Evolutionary conservation across 2,113 vertebrate genomes (phyloP), one percentile per base, ranked within the genome.

Genomic region (Limnothrissa miodon): DNA sequence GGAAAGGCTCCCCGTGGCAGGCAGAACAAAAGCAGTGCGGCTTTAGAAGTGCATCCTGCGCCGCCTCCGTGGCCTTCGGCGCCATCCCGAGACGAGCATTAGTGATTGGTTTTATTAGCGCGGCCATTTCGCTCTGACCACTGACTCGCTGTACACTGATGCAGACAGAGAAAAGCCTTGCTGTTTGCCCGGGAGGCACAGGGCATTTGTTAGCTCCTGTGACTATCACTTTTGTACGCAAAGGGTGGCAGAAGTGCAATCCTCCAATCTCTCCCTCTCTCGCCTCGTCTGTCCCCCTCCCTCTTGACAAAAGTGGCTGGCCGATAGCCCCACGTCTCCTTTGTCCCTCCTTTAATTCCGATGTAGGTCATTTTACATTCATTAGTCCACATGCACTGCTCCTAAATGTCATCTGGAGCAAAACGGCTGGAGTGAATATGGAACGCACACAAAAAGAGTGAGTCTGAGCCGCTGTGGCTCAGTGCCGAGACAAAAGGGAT

Each of bases 401-500:
- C 90, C 93, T 94, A 95, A 95, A 95, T 96, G 95, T 93, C 91
- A 91, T 95, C 95, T 96, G 93, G 90, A 95, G 94, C n/a, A 85
- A 44, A 80, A 81, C 44, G 79, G 74, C 70, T 39, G 39, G 62
- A 42, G 19, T 78, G 85, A 36, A 39, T 78, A 78, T 78, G 39
- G 66, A 33, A 74, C 66, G 15, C 44, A 82, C 36, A 62, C 23
- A 42, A 42, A 44, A 46, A 84, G 82, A 86, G 82, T 81, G 86
- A 88, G 93, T 82, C 84, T 90, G 90, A 90, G 92, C 94, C 92
- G 94, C 94, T 91, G 86, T 93, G 94, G 92, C 93, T 95, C 95
- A 95, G 95, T 94, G 96, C 93, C 88, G 93, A 97, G 93, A 98
- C 97, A 99, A 99, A 98, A 80, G 96, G 94, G 93, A 95, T 97